Evolutionary conservation across 2,113 vertebrate species (phyloP).

Genomic region (Labrus mixtus): DNA sequence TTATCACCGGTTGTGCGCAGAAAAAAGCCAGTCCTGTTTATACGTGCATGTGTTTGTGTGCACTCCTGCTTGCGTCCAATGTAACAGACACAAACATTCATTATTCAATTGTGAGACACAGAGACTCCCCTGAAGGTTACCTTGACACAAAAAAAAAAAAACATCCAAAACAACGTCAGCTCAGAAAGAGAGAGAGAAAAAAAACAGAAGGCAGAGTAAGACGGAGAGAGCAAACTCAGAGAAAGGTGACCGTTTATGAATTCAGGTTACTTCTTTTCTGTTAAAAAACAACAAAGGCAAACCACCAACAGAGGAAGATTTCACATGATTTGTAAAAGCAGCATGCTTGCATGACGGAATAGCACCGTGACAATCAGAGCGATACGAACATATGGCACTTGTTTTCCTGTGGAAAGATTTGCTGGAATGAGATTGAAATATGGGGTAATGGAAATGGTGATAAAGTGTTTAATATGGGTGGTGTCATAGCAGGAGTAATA

Average conservation of each 20-base stretch:
- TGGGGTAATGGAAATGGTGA: slow-evolving; percentile 16
- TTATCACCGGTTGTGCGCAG: slow-evolving; percentile 1
- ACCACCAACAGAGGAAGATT: background rate
- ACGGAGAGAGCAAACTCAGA: background rate
- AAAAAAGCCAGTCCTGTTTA: background rate
- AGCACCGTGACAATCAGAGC: background rate
- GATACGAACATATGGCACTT: slow-evolving; percentile 15
- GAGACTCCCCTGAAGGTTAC: slow-evolving; percentile 68
- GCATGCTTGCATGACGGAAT: slow-evolving; percentile 16
- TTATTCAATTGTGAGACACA: slow-evolving; percentile 47
- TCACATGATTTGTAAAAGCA: slow-evolving; percentile 46
- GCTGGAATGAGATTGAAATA: slow-evolving; percentile 30
- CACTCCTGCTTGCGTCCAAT: slow-evolving; percentile 3
- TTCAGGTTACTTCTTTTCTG: slow-evolving; percentile 42
- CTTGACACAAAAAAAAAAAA: slow-evolving; percentile 47
- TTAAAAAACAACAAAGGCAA: background rate
- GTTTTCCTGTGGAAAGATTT: slow-evolving; percentile 9
- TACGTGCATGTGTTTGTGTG: background rate
- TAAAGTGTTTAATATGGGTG: slow-evolving; percentile 24
- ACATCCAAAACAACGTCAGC: slow-evolving; percentile 43
- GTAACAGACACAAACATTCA: slow-evolving; percentile 40
- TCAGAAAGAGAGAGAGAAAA: slow-evolving; percentile 15
- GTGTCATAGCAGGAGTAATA: background rate
- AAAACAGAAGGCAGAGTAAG: slow-evolving; percentile 2
- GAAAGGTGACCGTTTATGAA: slow-evolving; percentile 39